A percentile compares a stretch with the other conserved stretches of the same genome.
These are phyloP conservation scores for Talpa occidentalis DNA, from an alignment of 2,113 vertebrate species.

Conservation along the genomic window DNA sequence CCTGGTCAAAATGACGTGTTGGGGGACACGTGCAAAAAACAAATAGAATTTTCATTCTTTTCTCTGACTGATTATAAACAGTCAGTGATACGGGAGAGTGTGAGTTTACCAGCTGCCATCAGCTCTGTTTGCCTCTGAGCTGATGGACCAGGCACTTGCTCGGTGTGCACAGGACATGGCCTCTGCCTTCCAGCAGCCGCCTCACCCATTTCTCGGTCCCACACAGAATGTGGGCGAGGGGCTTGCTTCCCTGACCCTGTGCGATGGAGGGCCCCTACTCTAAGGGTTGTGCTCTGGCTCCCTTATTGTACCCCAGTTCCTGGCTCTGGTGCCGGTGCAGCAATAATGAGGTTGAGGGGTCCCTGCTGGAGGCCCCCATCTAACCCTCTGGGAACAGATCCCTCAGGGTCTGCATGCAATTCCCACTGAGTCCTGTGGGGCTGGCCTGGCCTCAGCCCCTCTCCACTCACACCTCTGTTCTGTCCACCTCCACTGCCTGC, in stretches of 20 bases:
- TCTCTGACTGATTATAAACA: neutral
- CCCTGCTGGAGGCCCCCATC: fast-evolving
- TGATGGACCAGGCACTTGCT: neutral
- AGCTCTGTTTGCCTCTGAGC: no score
- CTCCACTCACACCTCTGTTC: neutral
- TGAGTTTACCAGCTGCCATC: fast-evolving
- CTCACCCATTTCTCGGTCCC: neutral
- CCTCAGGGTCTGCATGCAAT: no score
- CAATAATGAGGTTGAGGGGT: fast-evolving
- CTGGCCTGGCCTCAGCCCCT: fast-evolving
- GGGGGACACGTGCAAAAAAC: neutral
- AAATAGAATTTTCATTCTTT: neutral
- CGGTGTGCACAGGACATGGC: fast-evolving
- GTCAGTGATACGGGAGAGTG: neutral
- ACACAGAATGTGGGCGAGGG: neutral
- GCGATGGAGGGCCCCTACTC: fast-evolving
- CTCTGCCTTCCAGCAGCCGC: neutral
- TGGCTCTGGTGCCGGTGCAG: no score
- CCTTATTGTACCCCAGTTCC: neutral
- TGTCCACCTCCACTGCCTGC: neutral
- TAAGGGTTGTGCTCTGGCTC: fast-evolving
- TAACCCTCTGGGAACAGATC: neutral
- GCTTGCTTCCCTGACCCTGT: fast-evolving
- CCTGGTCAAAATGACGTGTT: neutral
- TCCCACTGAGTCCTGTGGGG: neutral